A percentile compares a stretch with the other conserved stretches of the same genome.
phyloP scores from a whole-genome alignment of 2,888 invertebrate genomes.

The Drosophila paramelanica region DNA sequence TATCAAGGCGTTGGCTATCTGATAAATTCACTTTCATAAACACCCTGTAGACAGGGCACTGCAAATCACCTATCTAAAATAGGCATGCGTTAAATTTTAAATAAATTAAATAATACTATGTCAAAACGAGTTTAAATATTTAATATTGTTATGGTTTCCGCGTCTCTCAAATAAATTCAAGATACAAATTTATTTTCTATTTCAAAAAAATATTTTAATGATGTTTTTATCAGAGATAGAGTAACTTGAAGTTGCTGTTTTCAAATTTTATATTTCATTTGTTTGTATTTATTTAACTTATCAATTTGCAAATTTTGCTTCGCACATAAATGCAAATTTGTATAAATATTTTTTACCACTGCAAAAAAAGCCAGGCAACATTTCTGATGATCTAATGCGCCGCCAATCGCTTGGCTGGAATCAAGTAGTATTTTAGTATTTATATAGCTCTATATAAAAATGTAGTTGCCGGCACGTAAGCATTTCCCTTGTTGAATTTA shows the following conservation, averaged over 20 bases:
- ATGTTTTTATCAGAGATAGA: not conserved
- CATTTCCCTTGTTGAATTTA: slow-evolving; percentile 44
- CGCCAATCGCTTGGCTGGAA: slow-evolving; percentile 48
- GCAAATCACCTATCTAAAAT: no score
- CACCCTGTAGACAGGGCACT: not conserved
- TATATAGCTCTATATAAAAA: slow-evolving; percentile 7
- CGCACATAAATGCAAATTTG: slow-evolving; percentile 70
- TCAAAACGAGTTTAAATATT: no score
- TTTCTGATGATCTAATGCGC: slow-evolving; percentile 69
- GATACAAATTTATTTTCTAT: no score
- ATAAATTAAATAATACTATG: no score
- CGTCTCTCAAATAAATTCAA: no score
- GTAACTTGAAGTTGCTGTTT: slow-evolving; percentile 14
- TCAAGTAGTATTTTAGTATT: slow-evolving; percentile 37
- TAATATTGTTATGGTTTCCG: no score
- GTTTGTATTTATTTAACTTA: slow-evolving; percentile 24
- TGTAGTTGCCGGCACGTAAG: slow-evolving; percentile 53
- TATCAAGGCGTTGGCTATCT: slow-evolving; percentile 22
- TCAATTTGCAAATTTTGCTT: slow-evolving; percentile 48
- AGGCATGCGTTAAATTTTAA: no score
- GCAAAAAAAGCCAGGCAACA: slow-evolving; percentile 27
- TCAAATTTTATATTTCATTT: not conserved
- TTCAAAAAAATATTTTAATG: not conserved
- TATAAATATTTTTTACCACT: slow-evolving; percentile 10
- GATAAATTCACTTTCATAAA: slow-evolving; percentile 33